phyloP scores from a whole-genome alignment of 2,888 invertebrate genomes.

The Watsonalla binaria region DNA sequence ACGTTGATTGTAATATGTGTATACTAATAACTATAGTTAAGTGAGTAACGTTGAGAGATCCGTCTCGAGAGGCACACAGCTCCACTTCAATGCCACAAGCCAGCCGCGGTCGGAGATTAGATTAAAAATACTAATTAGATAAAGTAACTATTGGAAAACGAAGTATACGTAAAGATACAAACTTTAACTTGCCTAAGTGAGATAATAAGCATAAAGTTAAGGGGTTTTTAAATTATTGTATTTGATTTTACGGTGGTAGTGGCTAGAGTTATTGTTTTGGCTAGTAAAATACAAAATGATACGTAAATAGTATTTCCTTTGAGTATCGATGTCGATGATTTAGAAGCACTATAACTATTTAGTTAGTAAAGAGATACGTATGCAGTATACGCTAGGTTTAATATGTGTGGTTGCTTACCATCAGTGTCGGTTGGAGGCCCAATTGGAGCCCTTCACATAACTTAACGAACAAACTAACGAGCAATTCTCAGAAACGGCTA shows the following conservation, averaged over 20 bases:
- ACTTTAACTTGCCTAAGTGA: slow-evolving; percentile 79
- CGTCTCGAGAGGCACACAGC: slow-evolving; percentile 29
- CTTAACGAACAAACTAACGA: slow-evolving; percentile 12
- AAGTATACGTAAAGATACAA: slow-evolving; percentile 77
- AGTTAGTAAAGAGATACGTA: slow-evolving; percentile 73
- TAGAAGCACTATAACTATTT: slow-evolving; percentile 57
- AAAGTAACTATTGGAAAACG: slow-evolving; percentile 70
- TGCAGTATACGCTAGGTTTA: slow-evolving; percentile 76
- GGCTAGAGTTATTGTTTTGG: slow-evolving; percentile 70
- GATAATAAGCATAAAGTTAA: slow-evolving; percentile 73
- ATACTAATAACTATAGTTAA: slow-evolving; percentile 71
- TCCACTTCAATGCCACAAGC: slow-evolving; percentile 29
- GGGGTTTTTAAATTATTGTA: slow-evolving; percentile 74
- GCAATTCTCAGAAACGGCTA: slow-evolving; percentile 28
- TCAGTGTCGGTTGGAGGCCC: neutral
- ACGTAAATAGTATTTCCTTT: slow-evolving; percentile 65
- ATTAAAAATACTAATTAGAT: slow-evolving; percentile 62
- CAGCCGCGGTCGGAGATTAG: slow-evolving; percentile 68
- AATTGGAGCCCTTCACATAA: neutral
- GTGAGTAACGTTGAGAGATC: slow-evolving; percentile 34
- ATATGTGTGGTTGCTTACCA: slow-evolving; percentile 33
- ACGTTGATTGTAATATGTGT: slow-evolving; percentile 78
- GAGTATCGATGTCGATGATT: slow-evolving; percentile 41
- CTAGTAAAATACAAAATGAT: slow-evolving; percentile 62
- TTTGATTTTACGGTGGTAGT: slow-evolving; percentile 72